Conservation (phyloP, 2,113 vertebrate genomes). For the Laticauda laticaudata region DNA sequence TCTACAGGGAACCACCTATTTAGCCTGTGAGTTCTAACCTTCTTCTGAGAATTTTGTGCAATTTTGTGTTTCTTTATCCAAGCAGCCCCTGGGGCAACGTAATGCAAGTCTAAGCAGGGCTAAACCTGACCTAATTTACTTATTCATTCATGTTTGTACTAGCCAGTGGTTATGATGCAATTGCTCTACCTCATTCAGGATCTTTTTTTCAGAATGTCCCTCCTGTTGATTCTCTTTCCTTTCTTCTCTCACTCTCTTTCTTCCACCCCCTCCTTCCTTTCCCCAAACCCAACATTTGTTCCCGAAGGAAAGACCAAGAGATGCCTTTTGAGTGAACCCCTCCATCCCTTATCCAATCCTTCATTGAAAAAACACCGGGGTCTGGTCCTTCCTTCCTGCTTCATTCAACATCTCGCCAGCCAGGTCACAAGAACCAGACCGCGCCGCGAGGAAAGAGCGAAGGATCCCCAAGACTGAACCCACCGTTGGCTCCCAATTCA, state of each 20-base stretch:
- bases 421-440: not conserved
- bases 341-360: not conserved
- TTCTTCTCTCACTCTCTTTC: not conserved
- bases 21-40: not conserved
- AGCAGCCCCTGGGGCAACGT: not conserved
- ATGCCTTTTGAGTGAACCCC: not conserved
- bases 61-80: not conserved
- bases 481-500: not conserved
- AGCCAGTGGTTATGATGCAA: not conserved
- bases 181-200: not conserved
- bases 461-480: not conserved
- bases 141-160: no score
- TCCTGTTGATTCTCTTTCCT: not conserved
- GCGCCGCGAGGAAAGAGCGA: not conserved
- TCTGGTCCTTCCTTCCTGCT: not conserved
- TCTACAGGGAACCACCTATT: not conserved
- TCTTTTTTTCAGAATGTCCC: not conserved
- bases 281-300: not conserved
- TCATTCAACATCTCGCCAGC: not conserved
- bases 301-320: not conserved
- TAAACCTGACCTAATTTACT: not conserved
- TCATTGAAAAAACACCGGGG: not conserved
- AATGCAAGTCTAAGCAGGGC: not conserved
- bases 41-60: not conserved
- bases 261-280: not conserved